These are phyloP conservation scores for Pseudomyrmex concolor DNA, from an alignment of 1,140 invertebrate species.

Conservation along the genomic window DNA sequence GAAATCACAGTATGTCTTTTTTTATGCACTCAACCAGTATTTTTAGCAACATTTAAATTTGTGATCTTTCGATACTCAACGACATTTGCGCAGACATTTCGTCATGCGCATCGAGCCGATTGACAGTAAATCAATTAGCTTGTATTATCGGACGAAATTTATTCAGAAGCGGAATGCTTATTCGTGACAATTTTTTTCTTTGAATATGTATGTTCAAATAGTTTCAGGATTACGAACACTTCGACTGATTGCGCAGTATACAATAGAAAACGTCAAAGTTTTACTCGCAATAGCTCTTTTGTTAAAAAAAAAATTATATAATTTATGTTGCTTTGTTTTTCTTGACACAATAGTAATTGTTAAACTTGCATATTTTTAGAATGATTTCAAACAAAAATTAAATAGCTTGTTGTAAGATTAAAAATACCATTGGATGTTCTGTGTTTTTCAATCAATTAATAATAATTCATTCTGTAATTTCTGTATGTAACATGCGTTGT, in stretches of 20 bases:
- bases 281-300: neutral
- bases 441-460: too few relatives aligned
- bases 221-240: neutral
- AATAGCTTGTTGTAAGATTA: too few relatives aligned
- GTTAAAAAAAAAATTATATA: neutral
- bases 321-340: neutral
- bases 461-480: too few relatives aligned
- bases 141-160: slow-evolving; percentile 38
- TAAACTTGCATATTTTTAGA: too few relatives aligned
- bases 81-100: slow-evolving; percentile 24
- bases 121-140: slow-evolving; percentile 43
- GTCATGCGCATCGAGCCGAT: slow-evolving; percentile 22
- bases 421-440: too few relatives aligned
- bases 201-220: slow-evolving; percentile 16
- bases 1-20: neutral
- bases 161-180: slow-evolving; percentile 13
- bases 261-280: neutral
- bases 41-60: neutral
- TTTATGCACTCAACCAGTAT: neutral
- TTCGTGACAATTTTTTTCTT: neutral
- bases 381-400: too few relatives aligned
- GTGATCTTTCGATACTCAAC: slow-evolving; percentile 1
- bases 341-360: too few relatives aligned
- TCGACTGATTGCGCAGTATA: neutral
- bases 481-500: too few relatives aligned